A percentile compares a stretch with the other conserved stretches of the same genome.
phyloP scores from a whole-genome alignment of 2,888 invertebrate species.

The Protonemura montana region DNA sequence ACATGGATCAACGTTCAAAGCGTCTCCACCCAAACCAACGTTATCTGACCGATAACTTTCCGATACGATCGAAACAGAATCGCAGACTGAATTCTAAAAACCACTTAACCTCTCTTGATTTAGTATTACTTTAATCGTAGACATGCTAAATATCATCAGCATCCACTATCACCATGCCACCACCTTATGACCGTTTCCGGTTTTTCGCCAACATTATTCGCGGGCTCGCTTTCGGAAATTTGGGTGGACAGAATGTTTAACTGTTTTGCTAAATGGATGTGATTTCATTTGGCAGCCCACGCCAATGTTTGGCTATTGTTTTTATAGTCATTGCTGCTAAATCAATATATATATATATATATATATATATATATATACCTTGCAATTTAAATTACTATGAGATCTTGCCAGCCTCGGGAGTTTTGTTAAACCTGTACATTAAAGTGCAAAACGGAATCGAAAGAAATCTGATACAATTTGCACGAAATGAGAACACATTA shows the following conservation, averaged over 20 bases:
- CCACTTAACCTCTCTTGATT: slow-evolving; percentile 34
- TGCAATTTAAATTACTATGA: background rate
- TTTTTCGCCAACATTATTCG: slow-evolving; percentile 21
- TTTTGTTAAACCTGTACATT: background rate
- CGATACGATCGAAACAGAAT: slow-evolving; percentile 34
- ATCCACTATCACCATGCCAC: background rate
- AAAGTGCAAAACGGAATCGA: background rate
- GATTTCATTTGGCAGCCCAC: background rate
- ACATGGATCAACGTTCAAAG: slow-evolving; percentile 21
- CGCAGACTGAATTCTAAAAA: slow-evolving; percentile 22
- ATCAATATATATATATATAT: background rate
- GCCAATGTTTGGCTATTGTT: background rate
- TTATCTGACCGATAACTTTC: slow-evolving; percentile 37
- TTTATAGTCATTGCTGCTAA: background rate
- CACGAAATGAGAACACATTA: background rate
- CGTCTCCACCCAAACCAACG: slow-evolving; percentile 39
- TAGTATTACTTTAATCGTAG: slow-evolving; percentile 31
- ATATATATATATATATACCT: too few species aligned
- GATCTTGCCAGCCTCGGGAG: background rate
- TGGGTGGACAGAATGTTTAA: slow-evolving; percentile 23
- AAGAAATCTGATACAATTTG: background rate
- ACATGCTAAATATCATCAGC: slow-evolving; percentile 16
- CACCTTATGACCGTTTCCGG: slow-evolving; percentile 21
- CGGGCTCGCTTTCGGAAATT: background rate
- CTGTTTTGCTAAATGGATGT: slow-evolving; percentile 12